Base-by-base conservation (phyloP, 1,140 invertebrate species). In the Lucilia sericata region DNA sequence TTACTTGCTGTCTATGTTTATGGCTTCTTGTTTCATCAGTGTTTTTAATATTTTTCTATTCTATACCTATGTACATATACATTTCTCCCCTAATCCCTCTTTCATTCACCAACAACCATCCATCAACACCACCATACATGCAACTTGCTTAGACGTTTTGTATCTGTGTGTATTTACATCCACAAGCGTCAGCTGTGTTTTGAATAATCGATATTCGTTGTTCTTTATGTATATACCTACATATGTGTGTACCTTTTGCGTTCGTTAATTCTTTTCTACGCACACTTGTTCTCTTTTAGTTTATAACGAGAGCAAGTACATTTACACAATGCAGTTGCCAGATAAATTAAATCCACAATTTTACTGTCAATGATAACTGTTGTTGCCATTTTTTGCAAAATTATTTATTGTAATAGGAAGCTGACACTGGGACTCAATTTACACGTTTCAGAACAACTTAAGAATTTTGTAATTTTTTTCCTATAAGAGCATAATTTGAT, bases 171-270 rank as follows among this genome's bases (percentile, higher is more conserved):
- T 21, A 70, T 70, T 21, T 70, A 36, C 60, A 21, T 70, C 7
- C 19, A 70, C 3, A 75, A 49, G n/a, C 42, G 76, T 80, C 76
- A 80, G 76, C 76, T 80, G 76, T 80, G 76, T 80, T 80, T 80
- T 17, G 42, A 80, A 80, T 47, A 80, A 80, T 80, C 76, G 42
- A 80, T 80, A 80, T 76, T 25, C 34, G 13, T 34, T 3, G 34
- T n/a, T n/a, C n/a, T n/a, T n/a, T n/a, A n/a, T n/a, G n/a, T n/a
- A n/a, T n/a, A n/a, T n/a, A n/a, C n/a, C n/a, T n/a, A n/a, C n/a
- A n/a, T n/a, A n/a, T n/a, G 74, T 42, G 74, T 76, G 34, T 76
- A n/a, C n/a, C n/a, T n/a, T n/a, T n/a, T n/a, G n/a, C n/a, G 10
- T 42, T n/a, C 34, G 30, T 42, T 76, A 60, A 60, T 10, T 60